Evolutionary conservation across 2,888 invertebrate genomes (phyloP).

Genomic region (Calameuta filiformis): DNA sequence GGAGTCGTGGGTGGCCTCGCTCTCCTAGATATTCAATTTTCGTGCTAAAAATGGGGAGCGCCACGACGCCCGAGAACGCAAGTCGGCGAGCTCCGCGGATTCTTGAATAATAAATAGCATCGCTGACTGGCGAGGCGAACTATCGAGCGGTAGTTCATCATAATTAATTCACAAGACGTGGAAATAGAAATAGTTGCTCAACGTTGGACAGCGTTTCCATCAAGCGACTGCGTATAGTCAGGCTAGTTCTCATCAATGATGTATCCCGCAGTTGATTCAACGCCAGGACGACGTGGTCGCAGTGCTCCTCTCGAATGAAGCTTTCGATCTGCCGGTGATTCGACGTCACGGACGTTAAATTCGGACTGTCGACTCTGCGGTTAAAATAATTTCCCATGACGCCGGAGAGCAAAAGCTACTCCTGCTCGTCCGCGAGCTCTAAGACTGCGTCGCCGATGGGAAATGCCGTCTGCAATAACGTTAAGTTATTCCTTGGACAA

Average conservation of each 20-base stretch:
- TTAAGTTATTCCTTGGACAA: conserved; percentile 8
- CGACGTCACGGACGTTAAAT: neutral
- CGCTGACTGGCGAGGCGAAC: conserved; percentile 29
- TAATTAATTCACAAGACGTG: conserved; percentile 58
- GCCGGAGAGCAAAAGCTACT: neutral
- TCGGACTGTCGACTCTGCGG: neutral
- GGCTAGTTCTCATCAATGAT: neutral
- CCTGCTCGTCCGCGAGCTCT: neutral
- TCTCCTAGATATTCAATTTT: conserved; percentile 4
- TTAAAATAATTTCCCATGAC: neutral
- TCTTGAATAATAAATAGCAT: conserved; percentile 47
- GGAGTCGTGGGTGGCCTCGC: neutral
- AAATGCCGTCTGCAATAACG: conserved; percentile 44
- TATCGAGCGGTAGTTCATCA: conserved; percentile 46
- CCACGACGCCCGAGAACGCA: neutral
- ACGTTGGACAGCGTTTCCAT: neutral
- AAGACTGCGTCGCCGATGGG: conserved; percentile 28
- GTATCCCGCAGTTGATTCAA: neutral
- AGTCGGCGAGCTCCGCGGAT: conserved; percentile 28
- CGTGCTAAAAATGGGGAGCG: neutral
- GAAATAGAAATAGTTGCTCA: conserved; percentile 51
- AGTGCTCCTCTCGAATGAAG: neutral
- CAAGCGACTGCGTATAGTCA: neutral
- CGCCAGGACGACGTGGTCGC: neutral
- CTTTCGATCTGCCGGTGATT: no score